These are phyloP conservation scores for Astropecten irregularis DNA, from an alignment of 53 echinoderm and acorn worm genomes.

Conservation along the genomic window DNA sequence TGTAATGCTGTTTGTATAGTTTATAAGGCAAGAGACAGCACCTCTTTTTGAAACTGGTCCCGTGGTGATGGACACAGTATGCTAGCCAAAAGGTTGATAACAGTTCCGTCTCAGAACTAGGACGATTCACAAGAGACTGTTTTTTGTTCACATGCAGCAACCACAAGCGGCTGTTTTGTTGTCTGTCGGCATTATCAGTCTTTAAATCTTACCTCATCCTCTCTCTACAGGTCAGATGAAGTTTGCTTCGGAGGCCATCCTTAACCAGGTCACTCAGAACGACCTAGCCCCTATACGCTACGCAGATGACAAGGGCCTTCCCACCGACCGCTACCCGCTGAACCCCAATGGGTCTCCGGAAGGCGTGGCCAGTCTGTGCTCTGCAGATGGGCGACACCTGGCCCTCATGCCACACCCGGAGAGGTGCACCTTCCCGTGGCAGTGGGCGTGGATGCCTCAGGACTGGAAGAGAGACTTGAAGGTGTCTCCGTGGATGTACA, in stretches of 20 bases:
- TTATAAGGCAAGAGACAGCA: too few relatives aligned
- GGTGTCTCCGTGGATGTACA: conserved; percentile 91
- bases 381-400: conserved; percentile 88
- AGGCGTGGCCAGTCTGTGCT: conserved; percentile 92
- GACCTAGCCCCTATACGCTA: conserved; percentile 73
- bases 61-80: too few relatives aligned
- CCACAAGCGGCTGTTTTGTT: too few relatives aligned
- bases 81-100: too few relatives aligned
- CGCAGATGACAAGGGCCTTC: conserved; percentile 80
- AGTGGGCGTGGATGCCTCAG: conserved; percentile 97
- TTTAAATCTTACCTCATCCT: too few relatives aligned
- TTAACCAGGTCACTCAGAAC: conserved; percentile 47
- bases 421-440: conserved; percentile 88
- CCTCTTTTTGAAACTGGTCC: too few relatives aligned
- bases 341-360: conserved; percentile 95
- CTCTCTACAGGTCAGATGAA: conserved; percentile 79
- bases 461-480: conserved; percentile 73
- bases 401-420: conserved; percentile 99
- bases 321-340: conserved; percentile 91
- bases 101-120: too few relatives aligned
- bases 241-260: conserved; percentile 75
- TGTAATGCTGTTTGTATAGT: not conserved
- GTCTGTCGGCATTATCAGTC: too few relatives aligned
- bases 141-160: too few relatives aligned
- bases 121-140: too few relatives aligned